Evolutionary conservation across 2,888 invertebrate species (phyloP), one percentile per base, ranked within the genome.

Genomic region (Sympetrum striolatum): DNA sequence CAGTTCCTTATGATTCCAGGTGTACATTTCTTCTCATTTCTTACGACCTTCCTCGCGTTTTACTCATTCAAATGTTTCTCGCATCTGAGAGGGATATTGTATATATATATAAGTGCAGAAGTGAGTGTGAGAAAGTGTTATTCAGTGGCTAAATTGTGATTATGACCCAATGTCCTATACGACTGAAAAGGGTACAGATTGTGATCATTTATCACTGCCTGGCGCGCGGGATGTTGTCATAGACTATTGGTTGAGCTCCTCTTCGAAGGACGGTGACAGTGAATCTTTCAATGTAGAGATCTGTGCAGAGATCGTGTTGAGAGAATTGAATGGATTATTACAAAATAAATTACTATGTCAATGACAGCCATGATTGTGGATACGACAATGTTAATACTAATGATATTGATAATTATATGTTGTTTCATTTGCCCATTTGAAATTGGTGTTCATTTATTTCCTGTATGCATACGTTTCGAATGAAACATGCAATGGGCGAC

Each of bases 401-500:
- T 86, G 86, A 86, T 86, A 86, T 86, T 86, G 86, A 86, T 86
- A 86, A 86, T 86, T 86, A 86, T 86, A 86, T 86, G 86, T 86
- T 86, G 86, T 86, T 86, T 86, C 86, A 86, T 86, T 86, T 86
- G 86, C 60, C 86, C 86, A 86, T 86, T 86, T 86, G 86, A 86
- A 86, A 22, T 86, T 60, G 58, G 86, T 58, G 58, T 37, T 86
- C 60, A 60, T 37, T 86, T 86, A 86, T 86, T 86, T 86, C 86
- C 86, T 37, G n/a, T 44, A 8, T 64, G 58, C 37, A 60, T 37
- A 22, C 86, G 37, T 53, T 86, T 86, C 12, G 60, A 31, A 31
- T 73, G 25, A 31, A 73, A 14, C 12, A 31, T 73, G 10, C 12
- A 14, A 5, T 18, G 8, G 25, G 31, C 8, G 73, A 73, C 3